phyloP scores from a whole-genome alignment of 2,113 vertebrate species.

The Nycticorax nycticorax region DNA sequence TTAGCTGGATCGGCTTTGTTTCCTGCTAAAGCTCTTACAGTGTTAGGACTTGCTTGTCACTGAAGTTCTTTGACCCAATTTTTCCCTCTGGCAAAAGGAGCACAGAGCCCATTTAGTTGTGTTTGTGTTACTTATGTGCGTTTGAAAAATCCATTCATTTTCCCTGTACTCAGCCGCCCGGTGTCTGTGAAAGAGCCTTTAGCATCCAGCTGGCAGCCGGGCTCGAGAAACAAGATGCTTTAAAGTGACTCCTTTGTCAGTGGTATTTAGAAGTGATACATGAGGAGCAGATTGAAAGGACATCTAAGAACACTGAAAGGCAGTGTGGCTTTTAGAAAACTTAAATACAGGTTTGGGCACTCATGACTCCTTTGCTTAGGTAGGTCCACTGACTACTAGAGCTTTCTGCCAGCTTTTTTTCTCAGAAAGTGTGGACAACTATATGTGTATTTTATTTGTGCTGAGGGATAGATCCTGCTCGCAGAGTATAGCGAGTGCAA shows the following conservation, averaged over 20 bases:
- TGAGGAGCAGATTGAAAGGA: background rate
- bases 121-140: background rate
- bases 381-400: background rate
- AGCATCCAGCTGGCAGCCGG: background rate
- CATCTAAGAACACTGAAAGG: background rate
- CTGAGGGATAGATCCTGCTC: background rate
- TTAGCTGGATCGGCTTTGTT: background rate
- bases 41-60: background rate
- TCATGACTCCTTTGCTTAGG: background rate
- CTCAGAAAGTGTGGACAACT: background rate
- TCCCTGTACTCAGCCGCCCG: fast-evolving
- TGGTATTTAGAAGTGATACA: background rate
- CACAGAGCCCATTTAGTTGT: background rate
- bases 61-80: background rate
- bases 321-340: background rate
- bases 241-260: background rate
- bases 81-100: background rate
- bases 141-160: slow-evolving; percentile 4
- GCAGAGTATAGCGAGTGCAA: background rate
- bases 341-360: background rate
- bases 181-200: background rate
- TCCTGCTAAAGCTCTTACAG: background rate
- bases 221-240: background rate
- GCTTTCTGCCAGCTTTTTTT: background rate
- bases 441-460: background rate